Evolutionary conservation across 2,797 vertebrate genomes (phyloP), one percentile per base, ranked within the genome.

Genomic region (Sitta carolinensis): DNA sequence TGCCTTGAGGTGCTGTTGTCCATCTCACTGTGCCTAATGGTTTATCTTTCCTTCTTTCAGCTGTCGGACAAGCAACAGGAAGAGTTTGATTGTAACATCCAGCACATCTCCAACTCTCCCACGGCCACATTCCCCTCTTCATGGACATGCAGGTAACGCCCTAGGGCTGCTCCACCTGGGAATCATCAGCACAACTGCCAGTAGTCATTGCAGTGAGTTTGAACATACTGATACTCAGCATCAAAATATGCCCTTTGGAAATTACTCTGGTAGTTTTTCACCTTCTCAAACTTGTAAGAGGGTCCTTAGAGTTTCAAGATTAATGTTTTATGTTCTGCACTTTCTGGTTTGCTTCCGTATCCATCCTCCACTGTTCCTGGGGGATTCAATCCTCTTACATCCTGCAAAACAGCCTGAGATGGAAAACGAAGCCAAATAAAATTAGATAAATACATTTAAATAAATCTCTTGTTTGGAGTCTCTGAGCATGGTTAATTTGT

Each of bases 11-110:
- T 85, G 76, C 51, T 61, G 26, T 32, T 61, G 54, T 51, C 59
- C 26, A n/a, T 66, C 63, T 89, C 70, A 17, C 68, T 3, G 0
- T 55, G 47, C 61, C 75, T 91, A 43, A 91, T 34, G 1, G 0
- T 72, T 91, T 72, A 0, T 66, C 29, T 91, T 32, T 77, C 95
- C 93, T 91, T 79, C 40, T 97, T 97, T 73, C 98, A 99, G 99
- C 97, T 99, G 99, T 97, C 98, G 99, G 86, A 99, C 98, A 11
- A 99, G 98, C 98, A 99, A 99, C 98, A 98, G 99, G 89, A 99
- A 99, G 98, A 99, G 99, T 93, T 98, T 99, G 97, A 99, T 99
- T 19, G 98, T 99, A 97, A 99, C 99, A 20, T 99, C 99, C 92
- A 99, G 98, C 97, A 99, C 99, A 27, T 99, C 99, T 73, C 99